phyloP scores from a whole-genome alignment of 2,113 vertebrate genomes.

The Carassius carassius region DNA sequence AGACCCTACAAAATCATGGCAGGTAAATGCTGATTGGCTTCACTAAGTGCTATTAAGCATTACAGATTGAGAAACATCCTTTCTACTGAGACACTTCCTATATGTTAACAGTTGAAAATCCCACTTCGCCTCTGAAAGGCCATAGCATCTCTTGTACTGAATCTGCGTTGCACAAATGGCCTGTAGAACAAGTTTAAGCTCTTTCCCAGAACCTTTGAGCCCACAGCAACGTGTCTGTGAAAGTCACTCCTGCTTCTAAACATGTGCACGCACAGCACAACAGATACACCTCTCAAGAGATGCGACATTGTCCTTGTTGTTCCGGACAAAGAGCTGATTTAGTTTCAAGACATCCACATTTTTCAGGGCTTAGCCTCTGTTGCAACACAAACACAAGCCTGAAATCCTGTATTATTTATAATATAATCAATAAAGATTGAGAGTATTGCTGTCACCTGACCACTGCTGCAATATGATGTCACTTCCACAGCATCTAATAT shows the following conservation, averaged over 20 bases:
- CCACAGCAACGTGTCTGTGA: constrained; percentile 24
- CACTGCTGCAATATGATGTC: constrained; percentile 24
- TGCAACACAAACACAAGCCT: neutral
- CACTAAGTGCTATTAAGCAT: constrained; percentile 8
- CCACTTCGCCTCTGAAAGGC: constrained; percentile 24
- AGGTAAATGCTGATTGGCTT: neutral
- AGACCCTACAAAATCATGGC: neutral
- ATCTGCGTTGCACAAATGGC: neutral
- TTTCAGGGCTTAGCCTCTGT: neutral
- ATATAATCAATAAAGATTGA: neutral
- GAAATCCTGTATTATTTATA: neutral
- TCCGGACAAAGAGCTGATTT: constrained; percentile 51
- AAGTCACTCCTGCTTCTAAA: constrained; percentile 1
- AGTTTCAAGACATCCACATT: constrained; percentile 33
- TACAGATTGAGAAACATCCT: neutral
- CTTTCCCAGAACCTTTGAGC: constrained; percentile 3
- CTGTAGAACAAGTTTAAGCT: constrained; percentile 29
- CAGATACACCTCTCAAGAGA: constrained; percentile 33
- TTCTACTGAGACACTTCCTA: neutral
- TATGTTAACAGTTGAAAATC: constrained; percentile 11
- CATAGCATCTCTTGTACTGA: neutral
- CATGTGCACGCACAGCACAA: constrained; percentile 31
- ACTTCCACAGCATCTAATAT: constrained; percentile 21
- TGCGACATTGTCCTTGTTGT: constrained; percentile 45
- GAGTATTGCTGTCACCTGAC: neutral